Evolutionary conservation across 2,113 vertebrate species (phyloP).

Genomic region (Leucosticte australis): DNA sequence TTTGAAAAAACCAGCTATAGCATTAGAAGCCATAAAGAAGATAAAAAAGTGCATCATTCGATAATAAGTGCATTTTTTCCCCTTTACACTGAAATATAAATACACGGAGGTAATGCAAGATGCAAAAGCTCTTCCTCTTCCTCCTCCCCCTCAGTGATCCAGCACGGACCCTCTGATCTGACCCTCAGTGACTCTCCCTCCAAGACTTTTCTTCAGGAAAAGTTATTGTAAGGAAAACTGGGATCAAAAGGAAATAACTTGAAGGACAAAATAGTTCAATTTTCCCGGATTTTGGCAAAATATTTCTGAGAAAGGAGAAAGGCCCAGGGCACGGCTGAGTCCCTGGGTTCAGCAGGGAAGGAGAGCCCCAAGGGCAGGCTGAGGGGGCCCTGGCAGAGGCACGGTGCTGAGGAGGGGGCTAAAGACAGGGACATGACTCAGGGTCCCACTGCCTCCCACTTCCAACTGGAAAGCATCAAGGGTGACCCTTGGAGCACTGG

Average conservation of each 20-base stretch:
- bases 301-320: background rate
- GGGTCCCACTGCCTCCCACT: background rate
- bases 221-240: background rate
- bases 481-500: background rate
- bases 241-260: background rate
- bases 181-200: background rate
- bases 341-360: background rate
- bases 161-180: background rate
- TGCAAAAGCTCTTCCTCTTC: slow-evolving; percentile 8
- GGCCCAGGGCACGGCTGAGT: background rate
- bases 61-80: slow-evolving; percentile 37
- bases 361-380: background rate
- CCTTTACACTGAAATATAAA: slow-evolving; percentile 47
- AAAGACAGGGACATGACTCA: background rate
- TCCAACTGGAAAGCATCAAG: background rate
- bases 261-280: accelerated
- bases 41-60: slow-evolving; percentile 61
- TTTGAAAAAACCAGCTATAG: slow-evolving; percentile 67
- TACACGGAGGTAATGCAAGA: background rate
- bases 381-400: background rate
- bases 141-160: background rate
- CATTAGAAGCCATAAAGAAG: slow-evolving; percentile 69
- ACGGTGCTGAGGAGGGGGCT: background rate
- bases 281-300: background rate
- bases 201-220: background rate